Base-by-base conservation (phyloP, 2,888 invertebrate genomes). In the Ectemnius lituratus region DNA sequence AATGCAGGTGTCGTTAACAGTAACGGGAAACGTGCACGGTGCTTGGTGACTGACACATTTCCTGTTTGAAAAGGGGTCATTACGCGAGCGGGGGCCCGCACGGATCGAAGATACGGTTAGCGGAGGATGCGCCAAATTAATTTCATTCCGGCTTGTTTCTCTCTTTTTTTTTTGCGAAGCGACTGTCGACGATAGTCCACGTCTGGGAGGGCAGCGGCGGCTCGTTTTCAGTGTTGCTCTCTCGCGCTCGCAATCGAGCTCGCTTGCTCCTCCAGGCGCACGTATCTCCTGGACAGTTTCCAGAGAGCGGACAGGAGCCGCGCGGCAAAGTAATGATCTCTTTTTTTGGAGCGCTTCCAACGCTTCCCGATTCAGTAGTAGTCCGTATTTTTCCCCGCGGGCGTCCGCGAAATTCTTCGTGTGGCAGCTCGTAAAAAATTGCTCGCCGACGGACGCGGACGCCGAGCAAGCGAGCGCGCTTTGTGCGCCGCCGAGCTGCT, bases 291-390 rank as follows among this genome's bases (percentile, higher is more conserved):
- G 81, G 80, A 80, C 60, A 66, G 66, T 46, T 71, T 80, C 81
- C 80, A 81, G 70, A 70, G 37, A 66, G 73, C 70, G 70, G 57
- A 16, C 67, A 64, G 70, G 64, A 78, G 70, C 70, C 68, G 71
- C 37, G 37, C 62, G 58, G 67, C 47, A 75, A 75, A 81, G 78
- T 78, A 80, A 80, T 73, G 78, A 80, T 81, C 73, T 69, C 68
- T 75, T 79, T 75, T 78, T 75, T 81, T 80, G 76, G 80, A 76
- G 65, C 46, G 49, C 18, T 49, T 81, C 80, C 80, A 80, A 78
- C 70, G 68, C 67, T 76, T 68, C 65, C 37, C 64, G 70, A 75
- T 70, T 71, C 67, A 62, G 73, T 68, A 62, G 73, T 68, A 67
- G 69, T 73, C 68, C 70, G 70, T 69, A 70, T 64, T 65, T 70